A percentile compares a stretch with the other conserved stretches of the same genome.
Conservation (phyloP, 2,113 vertebrate genomes). For the Anthoscopus minutus region DNA sequence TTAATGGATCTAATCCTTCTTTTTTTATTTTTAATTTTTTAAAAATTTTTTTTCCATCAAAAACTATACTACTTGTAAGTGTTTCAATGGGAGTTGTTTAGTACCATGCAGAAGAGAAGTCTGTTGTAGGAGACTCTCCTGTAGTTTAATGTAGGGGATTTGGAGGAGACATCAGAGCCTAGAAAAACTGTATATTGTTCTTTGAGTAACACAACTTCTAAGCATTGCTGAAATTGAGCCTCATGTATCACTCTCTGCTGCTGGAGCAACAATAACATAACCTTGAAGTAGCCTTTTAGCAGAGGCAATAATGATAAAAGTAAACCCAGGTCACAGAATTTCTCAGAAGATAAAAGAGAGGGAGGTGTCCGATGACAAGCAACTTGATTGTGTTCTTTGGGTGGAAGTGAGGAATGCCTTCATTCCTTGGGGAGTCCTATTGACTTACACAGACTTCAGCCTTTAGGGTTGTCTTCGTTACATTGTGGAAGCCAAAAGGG, state of each 20-base stretch:
- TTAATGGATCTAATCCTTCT: not conserved
- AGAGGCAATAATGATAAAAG: not conserved
- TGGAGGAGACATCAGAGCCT: not conserved
- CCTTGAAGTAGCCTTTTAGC: not conserved
- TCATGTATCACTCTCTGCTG: not conserved
- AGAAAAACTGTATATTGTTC: not conserved
- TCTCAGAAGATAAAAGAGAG: not conserved
- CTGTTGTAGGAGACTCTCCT: not conserved
- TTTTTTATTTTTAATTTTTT: too few species aligned
- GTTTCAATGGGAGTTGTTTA: not conserved
- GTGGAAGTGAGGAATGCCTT: not conserved
- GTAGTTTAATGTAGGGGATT: not conserved
- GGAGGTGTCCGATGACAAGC: not conserved
- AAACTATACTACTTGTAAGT: not conserved
- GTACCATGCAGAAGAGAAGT: not conserved
- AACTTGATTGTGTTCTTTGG: not conserved
- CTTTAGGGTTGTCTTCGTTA: not conserved
- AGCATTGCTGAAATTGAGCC: not conserved
- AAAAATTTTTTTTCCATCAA: not conserved
- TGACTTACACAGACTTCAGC: not conserved
- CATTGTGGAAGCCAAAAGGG: too few species aligned
- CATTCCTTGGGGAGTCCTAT: not conserved
- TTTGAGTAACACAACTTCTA: not conserved
- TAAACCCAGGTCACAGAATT: not conserved
- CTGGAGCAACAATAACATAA: not conserved